Evolutionary conservation across 2,888 invertebrate species (phyloP).

Genomic region (Cacoxenus indagator): DNA sequence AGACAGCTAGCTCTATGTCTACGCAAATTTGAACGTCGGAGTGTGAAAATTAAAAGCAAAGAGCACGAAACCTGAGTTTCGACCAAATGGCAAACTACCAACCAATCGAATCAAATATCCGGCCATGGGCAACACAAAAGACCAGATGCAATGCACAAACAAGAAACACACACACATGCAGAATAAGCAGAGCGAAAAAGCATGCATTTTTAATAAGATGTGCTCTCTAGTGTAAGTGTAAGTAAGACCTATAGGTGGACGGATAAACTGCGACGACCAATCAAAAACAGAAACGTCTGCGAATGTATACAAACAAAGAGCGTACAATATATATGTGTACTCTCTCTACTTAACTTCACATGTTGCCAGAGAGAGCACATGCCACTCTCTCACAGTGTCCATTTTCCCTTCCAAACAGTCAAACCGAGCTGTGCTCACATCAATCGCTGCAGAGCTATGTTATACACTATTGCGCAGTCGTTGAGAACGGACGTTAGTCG

Average conservation of each 20-base stretch:
- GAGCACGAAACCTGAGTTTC: slow-evolving; percentile 24
- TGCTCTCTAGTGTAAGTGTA: slow-evolving; percentile 16
- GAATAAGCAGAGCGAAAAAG: not conserved
- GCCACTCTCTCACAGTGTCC: too few species aligned
- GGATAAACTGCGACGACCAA: slow-evolving; percentile 50
- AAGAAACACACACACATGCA: not conserved
- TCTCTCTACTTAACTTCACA: slow-evolving; percentile 6
- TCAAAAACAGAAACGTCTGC: slow-evolving; percentile 22
- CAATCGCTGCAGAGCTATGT: too few species aligned
- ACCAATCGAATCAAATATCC: slow-evolving; percentile 28
- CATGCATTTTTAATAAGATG: too few species aligned
- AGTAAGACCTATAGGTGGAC: slow-evolving; percentile 27
- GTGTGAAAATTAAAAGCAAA: too few species aligned
- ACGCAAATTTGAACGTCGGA: too few species aligned
- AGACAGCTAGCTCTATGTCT: too few species aligned
- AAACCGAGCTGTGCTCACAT: too few species aligned
- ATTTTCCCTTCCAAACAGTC: too few species aligned
- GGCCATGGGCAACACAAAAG: slow-evolving; percentile 1
- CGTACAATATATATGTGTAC: not conserved
- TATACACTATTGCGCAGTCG: slow-evolving; percentile 68
- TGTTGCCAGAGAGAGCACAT: too few species aligned
- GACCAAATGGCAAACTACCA: slow-evolving; percentile 17
- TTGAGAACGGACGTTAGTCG: slow-evolving; percentile 57
- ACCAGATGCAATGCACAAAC: not conserved
- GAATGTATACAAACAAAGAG: slow-evolving; percentile 27